These are phyloP conservation scores for Boleophthalmus pectinirostris DNA, from an alignment of 2,113 vertebrate genomes.

Conservation along the genomic window DNA sequence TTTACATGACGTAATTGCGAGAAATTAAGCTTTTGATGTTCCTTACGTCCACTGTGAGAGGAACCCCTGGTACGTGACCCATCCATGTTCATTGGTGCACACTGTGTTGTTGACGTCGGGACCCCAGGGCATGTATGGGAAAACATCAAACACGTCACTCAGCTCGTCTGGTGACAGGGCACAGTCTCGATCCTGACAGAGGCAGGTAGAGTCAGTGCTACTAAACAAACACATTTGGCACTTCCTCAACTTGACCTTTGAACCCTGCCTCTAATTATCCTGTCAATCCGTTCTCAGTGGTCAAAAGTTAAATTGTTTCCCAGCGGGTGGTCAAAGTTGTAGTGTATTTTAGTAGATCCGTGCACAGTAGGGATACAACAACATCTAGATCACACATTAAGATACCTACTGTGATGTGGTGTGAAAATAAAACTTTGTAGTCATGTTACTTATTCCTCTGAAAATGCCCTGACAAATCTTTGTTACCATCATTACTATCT, in stretches of 20 bases:
- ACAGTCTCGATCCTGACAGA: slow-evolving; percentile 90
- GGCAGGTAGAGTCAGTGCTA: neutral
- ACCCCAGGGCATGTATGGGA: slow-evolving; percentile 98
- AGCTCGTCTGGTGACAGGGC: slow-evolving; percentile 93
- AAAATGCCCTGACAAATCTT: no score
- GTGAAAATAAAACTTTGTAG: no score
- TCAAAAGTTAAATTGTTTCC: slow-evolving; percentile 25
- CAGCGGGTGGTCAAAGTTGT: slow-evolving; percentile 33
- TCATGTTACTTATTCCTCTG: no score
- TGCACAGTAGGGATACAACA: no score
- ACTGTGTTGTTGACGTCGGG: slow-evolving; percentile 95
- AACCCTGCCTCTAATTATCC: slow-evolving; percentile 40
- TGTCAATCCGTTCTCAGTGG: slow-evolving; percentile 9
- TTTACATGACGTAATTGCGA: no score
- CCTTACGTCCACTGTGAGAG: slow-evolving; percentile 99
- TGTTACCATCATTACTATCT: no score
- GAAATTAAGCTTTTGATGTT: no score
- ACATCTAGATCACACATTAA: no score
- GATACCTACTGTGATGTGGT: no score
- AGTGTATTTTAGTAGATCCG: slow-evolving; percentile 8
- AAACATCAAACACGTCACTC: slow-evolving; percentile 93
- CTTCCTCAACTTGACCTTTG: slow-evolving; percentile 38
- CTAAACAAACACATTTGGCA: slow-evolving; percentile 15
- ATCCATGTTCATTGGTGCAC: slow-evolving; percentile 92
- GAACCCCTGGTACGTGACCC: slow-evolving; percentile 99